Evolutionary conservation across 2,888 invertebrate genomes (phyloP).

Genomic region (Latrodectus hesperus): DNA sequence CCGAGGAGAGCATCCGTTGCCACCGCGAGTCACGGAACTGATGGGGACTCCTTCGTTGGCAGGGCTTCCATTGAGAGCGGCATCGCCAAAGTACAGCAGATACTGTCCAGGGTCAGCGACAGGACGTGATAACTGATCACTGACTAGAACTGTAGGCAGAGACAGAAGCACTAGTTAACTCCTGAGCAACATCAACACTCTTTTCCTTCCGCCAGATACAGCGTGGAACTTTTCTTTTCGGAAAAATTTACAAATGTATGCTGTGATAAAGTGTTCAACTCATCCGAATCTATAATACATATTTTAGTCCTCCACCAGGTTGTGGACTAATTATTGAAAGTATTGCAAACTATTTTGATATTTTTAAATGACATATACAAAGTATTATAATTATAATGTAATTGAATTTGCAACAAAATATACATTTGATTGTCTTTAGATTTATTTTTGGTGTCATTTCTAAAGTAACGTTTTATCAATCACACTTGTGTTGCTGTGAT

Average conservation of each 20-base stretch:
- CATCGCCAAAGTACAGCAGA: conserved; percentile 59
- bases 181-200: neutral
- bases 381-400: neutral
- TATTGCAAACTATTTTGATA: neutral
- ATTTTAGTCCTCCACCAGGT: no score
- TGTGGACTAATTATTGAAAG: neutral
- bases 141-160: neutral
- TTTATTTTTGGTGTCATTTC: no score
- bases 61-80: conserved; percentile 59
- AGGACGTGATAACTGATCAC: conserved; percentile 19
- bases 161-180: neutral
- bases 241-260: neutral
- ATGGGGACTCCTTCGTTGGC: conserved; percentile 37
- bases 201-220: neutral
- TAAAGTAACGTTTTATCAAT: no score
- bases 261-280: neutral
- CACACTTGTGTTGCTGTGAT: no score
- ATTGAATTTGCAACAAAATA: neutral
- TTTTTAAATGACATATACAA: neutral
- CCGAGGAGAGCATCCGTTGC: conserved; percentile 68
- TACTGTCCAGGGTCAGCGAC: conserved; percentile 59
- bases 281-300: neutral
- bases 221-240: neutral
- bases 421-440: no score
- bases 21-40: conserved; percentile 42